Conservation (phyloP, 2,888 invertebrate genomes). For the Aporophyla lueneburgensis region DNA sequence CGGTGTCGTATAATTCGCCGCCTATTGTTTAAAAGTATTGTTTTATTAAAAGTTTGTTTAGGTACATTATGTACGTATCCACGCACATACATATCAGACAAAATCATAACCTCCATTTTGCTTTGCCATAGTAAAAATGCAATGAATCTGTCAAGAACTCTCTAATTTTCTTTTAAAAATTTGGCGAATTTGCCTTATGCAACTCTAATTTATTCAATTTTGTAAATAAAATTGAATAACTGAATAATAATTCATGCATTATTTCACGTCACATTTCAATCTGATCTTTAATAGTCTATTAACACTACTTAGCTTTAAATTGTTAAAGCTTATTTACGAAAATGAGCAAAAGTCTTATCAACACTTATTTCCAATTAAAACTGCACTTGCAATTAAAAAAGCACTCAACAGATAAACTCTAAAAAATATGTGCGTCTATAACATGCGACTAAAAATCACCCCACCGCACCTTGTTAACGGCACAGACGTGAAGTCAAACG, state of each 20-base stretch:
- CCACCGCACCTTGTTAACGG: slow-evolving; percentile 66
- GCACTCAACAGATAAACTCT: slow-evolving; percentile 6
- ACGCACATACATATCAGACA: no score
- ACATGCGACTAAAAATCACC: slow-evolving; percentile 45
- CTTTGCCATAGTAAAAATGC: no score
- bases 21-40: no score
- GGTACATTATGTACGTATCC: no score
- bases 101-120: no score
- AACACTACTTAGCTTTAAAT: neutral
- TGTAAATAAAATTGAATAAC: no score
- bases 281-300: neutral
- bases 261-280: neutral
- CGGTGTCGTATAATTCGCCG: no score
- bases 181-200: neutral
- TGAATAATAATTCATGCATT: neutral
- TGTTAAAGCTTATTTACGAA: neutral
- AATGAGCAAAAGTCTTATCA: slow-evolving; percentile 11
- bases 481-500: slow-evolving; percentile 71
- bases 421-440: slow-evolving; percentile 19
- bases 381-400: slow-evolving; percentile 12
- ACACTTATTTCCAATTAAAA: slow-evolving; percentile 13
- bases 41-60: no score
- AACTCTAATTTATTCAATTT: no score
- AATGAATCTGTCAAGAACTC: neutral
- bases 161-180: neutral